Conservation (phyloP, 2,888 invertebrate species). For the Zaprionus obscuricornis region DNA sequence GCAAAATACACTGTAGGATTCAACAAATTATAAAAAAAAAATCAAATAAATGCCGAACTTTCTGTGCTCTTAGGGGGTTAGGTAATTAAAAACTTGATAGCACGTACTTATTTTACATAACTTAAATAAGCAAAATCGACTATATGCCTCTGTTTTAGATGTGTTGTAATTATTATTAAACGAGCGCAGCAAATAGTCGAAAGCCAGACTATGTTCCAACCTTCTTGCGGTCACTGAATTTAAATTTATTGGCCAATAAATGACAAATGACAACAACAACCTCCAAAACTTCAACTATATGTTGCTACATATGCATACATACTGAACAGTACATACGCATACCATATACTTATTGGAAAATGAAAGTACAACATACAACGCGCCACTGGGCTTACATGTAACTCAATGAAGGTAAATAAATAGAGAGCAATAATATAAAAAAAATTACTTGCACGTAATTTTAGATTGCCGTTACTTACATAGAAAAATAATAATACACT, state of each 20-base stretch:
- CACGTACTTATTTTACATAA: constrained; percentile 16
- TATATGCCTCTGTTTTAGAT: background rate
- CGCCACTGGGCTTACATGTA: constrained; percentile 7
- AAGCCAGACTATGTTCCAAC: constrained; percentile 9
- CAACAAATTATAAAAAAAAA: background rate
- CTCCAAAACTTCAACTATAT: background rate
- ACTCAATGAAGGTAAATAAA: constrained; percentile 5
- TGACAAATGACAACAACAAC: background rate
- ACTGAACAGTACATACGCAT: background rate
- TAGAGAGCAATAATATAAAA: constrained; percentile 11
- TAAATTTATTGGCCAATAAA: constrained; percentile 9
- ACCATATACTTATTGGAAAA: constrained; percentile 25
- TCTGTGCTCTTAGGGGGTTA: background rate
- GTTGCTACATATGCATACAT: constrained; percentile 1
- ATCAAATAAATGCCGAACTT: constrained; percentile 2
- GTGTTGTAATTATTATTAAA: constrained; percentile 19
- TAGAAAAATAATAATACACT: too few species aligned
- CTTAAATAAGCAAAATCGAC: background rate
- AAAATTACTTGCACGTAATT: constrained; percentile 41
- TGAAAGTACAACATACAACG: constrained; percentile 39
- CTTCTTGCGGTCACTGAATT: constrained; percentile 16
- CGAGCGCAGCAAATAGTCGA: background rate
- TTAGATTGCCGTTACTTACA: constrained; percentile 6
- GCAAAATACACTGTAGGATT: too few species aligned
- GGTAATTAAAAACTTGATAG: constrained; percentile 4